Percentiles rank a stretch among this genome's conserved stretches.
phyloP scores from a whole-genome alignment of 2,888 invertebrate genomes.

The Cheilosia vernalis region DNA sequence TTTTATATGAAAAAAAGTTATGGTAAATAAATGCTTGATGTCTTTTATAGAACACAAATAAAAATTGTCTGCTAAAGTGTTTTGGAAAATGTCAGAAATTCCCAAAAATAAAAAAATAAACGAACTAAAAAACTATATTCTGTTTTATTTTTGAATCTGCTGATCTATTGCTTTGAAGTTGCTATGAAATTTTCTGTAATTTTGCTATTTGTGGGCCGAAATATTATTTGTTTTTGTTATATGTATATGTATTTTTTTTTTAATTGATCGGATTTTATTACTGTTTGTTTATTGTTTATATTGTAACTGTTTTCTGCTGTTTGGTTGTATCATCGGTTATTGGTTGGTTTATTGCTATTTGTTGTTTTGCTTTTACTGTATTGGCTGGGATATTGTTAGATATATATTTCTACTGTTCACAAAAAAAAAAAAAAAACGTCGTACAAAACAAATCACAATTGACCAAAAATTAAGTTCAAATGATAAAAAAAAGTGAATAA shows the following conservation, averaged over 20 bases:
- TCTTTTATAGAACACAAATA: slow-evolving; percentile 31
- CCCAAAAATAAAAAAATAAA: not conserved
- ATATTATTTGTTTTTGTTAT: slow-evolving; percentile 34
- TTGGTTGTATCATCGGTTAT: slow-evolving; percentile 66
- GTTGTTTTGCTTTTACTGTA: slow-evolving; percentile 33
- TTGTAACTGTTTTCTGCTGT: slow-evolving; percentile 49
- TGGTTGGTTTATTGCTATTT: slow-evolving; percentile 63
- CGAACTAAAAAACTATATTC: slow-evolving; percentile 14
- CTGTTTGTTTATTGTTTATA: slow-evolving; percentile 50
- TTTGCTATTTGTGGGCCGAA: slow-evolving; percentile 28
- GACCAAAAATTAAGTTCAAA: slow-evolving; percentile 7
- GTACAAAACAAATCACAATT: slow-evolving; percentile 12
- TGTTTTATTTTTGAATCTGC: slow-evolving; percentile 42
- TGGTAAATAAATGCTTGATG: slow-evolving; percentile 45
- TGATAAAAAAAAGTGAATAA: slow-evolving; percentile 9
- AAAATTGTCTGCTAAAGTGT: not conserved
- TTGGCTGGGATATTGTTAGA: slow-evolving; percentile 70
- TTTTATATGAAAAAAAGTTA: not conserved
- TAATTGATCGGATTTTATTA: slow-evolving; percentile 56
- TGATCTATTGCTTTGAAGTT: slow-evolving; percentile 68
- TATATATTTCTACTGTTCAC: slow-evolving; percentile 39
- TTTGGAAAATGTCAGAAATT: not conserved
- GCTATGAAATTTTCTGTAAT: slow-evolving; percentile 41
- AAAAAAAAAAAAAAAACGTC: not conserved
- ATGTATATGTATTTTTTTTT: slow-evolving; percentile 19